A percentile compares a stretch with the other conserved stretches of the same genome.
Evolutionary conservation across 2,797 vertebrate species (phyloP).

Genomic region (Avahi laniger): DNA sequence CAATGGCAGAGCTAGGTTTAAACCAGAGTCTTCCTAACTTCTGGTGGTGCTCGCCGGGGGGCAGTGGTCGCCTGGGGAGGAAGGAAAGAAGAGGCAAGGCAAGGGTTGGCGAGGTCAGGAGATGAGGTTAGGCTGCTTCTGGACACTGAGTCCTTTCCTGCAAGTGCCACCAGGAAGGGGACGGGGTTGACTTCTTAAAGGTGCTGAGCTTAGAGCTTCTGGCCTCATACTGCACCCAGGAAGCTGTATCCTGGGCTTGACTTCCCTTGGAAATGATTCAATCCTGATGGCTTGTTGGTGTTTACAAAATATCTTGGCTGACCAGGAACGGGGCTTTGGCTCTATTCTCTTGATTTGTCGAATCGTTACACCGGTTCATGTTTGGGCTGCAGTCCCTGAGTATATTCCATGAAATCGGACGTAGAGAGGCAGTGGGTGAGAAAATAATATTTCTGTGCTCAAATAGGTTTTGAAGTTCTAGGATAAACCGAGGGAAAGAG

Average conservation of each 20-base stretch:
- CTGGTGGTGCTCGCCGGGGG: neutral
- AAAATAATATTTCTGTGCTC: neutral
- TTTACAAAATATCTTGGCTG: conserved; percentile 23
- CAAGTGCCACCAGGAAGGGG: neutral
- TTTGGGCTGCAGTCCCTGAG: neutral
- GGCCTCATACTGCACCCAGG: neutral
- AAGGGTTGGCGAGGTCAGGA: neutral
- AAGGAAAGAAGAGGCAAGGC: neutral
- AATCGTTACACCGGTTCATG: neutral
- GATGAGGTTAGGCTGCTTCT: neutral
- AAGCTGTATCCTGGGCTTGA: neutral
- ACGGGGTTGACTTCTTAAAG: neutral
- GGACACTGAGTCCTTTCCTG: neutral
- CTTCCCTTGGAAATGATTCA: conserved; percentile 16
- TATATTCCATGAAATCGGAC: neutral
- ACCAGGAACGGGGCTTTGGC: neutral
- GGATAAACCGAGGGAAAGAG: neutral
- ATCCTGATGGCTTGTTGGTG: neutral
- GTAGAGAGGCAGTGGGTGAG: neutral
- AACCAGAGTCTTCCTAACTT: neutral
- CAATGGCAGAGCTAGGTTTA: neutral
- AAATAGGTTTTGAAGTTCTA: conserved; percentile 14
- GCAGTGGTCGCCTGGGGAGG: neutral
- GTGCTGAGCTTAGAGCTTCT: neutral
- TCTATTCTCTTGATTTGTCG: neutral